Conservation (phyloP, 2,888 invertebrate genomes). For the Cloeon dipterum region DNA sequence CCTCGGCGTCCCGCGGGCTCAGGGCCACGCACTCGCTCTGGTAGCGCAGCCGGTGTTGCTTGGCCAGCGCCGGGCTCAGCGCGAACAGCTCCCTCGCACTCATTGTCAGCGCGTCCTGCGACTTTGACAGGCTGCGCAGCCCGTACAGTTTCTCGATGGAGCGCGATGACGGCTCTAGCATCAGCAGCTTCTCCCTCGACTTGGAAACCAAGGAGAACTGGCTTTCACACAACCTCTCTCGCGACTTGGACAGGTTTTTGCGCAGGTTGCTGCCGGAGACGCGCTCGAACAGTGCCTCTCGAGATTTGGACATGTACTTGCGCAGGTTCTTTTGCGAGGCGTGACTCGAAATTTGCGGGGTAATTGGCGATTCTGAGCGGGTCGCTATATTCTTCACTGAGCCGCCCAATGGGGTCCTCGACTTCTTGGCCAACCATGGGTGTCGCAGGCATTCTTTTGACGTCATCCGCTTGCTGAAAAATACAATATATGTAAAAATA, state of each 20-base stretch:
- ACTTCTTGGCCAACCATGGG: constrained; percentile 24
- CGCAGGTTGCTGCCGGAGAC: constrained; percentile 16
- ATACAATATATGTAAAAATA: neutral
- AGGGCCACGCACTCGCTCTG: neutral
- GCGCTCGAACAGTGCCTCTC: constrained; percentile 24
- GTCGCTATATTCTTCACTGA: too few species aligned
- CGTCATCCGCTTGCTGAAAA: constrained; percentile 27
- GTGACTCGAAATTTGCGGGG: constrained; percentile 12
- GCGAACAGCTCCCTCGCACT: constrained; percentile 14
- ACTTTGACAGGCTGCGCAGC: constrained; percentile 21
- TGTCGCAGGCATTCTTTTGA: constrained; percentile 32
- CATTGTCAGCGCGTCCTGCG: constrained; percentile 24
- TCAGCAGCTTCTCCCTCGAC: constrained; percentile 17
- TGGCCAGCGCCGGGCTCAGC: neutral
- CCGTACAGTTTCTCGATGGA: constrained; percentile 24
- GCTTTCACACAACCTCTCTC: constrained; percentile 18
- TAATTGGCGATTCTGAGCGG: neutral
- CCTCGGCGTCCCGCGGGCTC: neutral
- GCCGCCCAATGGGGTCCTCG: constrained; percentile 2
- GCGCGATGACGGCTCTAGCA: constrained; percentile 14
- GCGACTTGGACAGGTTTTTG: constrained; percentile 10
- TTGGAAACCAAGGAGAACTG: constrained; percentile 20
- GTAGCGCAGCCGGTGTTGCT: neutral
- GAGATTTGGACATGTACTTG: constrained; percentile 24
- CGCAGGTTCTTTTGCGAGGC: constrained; percentile 12